Conservation (phyloP, 2,888 invertebrate species). For the Tinea semifulvella region DNA sequence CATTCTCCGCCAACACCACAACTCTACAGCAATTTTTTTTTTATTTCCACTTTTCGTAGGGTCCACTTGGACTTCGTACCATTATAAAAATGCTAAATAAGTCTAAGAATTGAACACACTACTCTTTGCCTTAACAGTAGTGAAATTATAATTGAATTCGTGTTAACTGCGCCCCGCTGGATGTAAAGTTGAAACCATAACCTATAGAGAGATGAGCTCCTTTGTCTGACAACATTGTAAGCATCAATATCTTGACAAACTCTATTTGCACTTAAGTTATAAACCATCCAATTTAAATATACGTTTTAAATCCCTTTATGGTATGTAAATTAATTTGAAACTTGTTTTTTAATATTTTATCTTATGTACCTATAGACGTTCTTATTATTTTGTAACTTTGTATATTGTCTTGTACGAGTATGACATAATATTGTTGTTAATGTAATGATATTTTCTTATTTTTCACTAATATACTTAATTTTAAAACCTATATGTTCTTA, state of each 20-base stretch:
- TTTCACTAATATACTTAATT: no score
- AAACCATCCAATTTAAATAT: conserved; percentile 7
- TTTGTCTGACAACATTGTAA: conserved; percentile 3
- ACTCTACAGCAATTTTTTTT: not conserved
- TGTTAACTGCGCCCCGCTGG: conserved; percentile 56
- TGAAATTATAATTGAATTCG: conserved; percentile 64
- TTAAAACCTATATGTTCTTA: no score
- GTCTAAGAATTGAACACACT: no score
- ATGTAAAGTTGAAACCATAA: conserved; percentile 33
- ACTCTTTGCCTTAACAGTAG: conserved; percentile 40
- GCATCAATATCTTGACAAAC: not conserved
- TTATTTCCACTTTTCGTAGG: not conserved
- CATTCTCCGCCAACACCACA: no score
- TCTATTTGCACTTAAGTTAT: conserved; percentile 7
- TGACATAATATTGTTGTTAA: no score
- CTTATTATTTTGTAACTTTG: no score
- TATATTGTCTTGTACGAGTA: no score
- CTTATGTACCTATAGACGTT: no score
- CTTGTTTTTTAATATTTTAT: not conserved
- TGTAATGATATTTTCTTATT: no score
- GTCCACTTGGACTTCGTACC: not conserved
- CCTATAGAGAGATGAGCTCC: conserved; percentile 2
- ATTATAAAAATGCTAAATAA: not conserved
- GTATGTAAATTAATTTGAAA: not conserved
- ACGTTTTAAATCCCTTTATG: conserved; percentile 1